Conservation (phyloP, 1,140 invertebrate species). For the Ceratitis capitata region DNA sequence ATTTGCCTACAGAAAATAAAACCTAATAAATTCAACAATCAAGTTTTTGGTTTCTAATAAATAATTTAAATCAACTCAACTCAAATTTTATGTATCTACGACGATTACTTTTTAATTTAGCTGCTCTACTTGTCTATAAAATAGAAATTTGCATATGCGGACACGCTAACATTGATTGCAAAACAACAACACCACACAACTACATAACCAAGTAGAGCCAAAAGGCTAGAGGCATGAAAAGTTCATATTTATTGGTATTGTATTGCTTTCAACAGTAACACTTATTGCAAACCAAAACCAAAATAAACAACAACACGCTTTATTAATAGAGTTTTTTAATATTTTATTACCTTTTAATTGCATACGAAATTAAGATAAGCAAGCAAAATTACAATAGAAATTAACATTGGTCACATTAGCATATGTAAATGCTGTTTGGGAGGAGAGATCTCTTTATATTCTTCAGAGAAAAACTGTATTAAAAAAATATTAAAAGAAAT, state of each 20-base stretch:
- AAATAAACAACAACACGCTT: background rate
- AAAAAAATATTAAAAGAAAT: too few relatives aligned
- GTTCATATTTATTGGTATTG: background rate
- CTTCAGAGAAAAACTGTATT: too few relatives aligned
- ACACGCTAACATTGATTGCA: background rate
- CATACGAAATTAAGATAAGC: background rate
- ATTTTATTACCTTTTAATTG: slow-evolving; percentile 10
- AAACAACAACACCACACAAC: background rate
- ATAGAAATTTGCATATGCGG: background rate
- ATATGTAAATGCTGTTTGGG: too few relatives aligned
- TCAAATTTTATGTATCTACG: background rate
- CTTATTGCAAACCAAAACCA: too few relatives aligned
- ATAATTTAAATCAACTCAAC: background rate
- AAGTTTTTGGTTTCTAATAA: background rate
- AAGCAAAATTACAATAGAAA: background rate
- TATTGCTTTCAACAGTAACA: background rate
- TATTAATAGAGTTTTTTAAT: background rate
- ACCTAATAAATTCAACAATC: background rate
- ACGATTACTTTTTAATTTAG: background rate
- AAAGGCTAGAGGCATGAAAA: background rate
- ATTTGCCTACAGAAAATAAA: background rate
- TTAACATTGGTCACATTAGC: background rate
- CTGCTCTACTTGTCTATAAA: background rate
- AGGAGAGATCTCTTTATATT: too few relatives aligned
- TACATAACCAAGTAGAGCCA: background rate